phyloP scores from a whole-genome alignment of 2,113 vertebrate species.

The Poeciliopsis retropinna region DNA sequence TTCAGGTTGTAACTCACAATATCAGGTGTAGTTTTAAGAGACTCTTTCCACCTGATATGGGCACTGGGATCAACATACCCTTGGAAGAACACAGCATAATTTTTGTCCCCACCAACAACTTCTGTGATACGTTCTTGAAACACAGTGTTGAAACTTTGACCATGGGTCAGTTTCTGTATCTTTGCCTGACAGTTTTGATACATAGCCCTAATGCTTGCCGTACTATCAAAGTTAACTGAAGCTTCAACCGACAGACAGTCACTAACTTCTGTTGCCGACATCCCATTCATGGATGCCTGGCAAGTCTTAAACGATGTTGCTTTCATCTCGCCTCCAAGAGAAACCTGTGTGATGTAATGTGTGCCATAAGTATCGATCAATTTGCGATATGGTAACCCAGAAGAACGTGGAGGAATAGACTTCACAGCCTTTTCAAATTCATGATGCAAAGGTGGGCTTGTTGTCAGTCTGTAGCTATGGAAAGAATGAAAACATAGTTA shows the following conservation, averaged over 20 bases:
- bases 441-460: constrained; percentile 39
- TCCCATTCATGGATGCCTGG: constrained; percentile 37
- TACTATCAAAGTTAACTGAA: not conserved
- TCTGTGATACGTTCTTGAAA: constrained; percentile 59
- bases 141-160: constrained; percentile 37
- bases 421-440: constrained; percentile 36
- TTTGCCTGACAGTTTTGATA: not conserved
- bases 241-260: constrained; percentile 69
- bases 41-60: constrained; percentile 32
- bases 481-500: constrained; percentile 7
- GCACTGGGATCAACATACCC: not conserved
- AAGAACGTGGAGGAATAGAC: constrained; percentile 25
- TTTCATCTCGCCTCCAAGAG: constrained; percentile 56
- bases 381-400: not conserved
- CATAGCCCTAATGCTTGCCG: constrained; percentile 1
- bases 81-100: constrained; percentile 41
- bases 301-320: constrained; percentile 66
- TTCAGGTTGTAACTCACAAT: constrained; percentile 72
- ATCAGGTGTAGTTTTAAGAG: constrained; percentile 58
- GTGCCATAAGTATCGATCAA: constrained; percentile 68
- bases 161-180: not conserved
- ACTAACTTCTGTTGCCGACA: constrained; percentile 48
- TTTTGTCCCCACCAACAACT: constrained; percentile 40
- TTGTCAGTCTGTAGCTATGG: constrained; percentile 49
- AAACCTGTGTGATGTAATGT: constrained; percentile 59